Percentiles rank a stretch among this genome's conserved stretches.
These are phyloP conservation scores for Glandiceps talaboti DNA, from an alignment of 53 echinoderm and acorn worm species.

Conservation along the genomic window DNA sequence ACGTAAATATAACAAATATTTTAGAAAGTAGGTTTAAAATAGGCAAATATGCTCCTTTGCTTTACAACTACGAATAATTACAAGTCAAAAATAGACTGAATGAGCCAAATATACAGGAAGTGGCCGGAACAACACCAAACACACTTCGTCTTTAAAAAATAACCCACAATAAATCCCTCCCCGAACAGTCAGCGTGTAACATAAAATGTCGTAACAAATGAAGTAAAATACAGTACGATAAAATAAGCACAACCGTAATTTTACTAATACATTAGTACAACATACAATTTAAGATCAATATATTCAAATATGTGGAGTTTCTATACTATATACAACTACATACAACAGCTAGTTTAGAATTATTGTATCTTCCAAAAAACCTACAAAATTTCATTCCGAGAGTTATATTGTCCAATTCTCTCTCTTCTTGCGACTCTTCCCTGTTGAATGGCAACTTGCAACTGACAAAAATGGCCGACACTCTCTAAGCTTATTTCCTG, in stretches of 20 bases:
- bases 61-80: not conserved
- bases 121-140: not conserved
- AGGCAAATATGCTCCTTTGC: not conserved
- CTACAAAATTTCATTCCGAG: not conserved
- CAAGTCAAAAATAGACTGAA: not conserved
- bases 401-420: not conserved
- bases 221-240: not conserved
- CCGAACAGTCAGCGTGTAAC: not conserved
- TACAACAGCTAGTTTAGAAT: not conserved
- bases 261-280: not conserved
- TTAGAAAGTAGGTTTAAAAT: not conserved
- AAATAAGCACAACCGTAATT: not conserved
- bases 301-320: not conserved
- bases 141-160: not conserved
- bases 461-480: constrained; percentile 11
- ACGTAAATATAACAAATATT: not conserved
- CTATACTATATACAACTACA: not conserved
- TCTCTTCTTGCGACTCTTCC: too few relatives aligned
- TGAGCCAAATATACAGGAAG: not conserved
- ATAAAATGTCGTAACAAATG: too few relatives aligned
- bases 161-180: not conserved
- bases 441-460: too few relatives aligned
- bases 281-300: too few relatives aligned
- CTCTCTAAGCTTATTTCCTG: constrained; percentile 21
- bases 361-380: not conserved